Evolutionary conservation across 2,797 vertebrate species (phyloP).

Genomic region (Xenentodon cancila): DNA sequence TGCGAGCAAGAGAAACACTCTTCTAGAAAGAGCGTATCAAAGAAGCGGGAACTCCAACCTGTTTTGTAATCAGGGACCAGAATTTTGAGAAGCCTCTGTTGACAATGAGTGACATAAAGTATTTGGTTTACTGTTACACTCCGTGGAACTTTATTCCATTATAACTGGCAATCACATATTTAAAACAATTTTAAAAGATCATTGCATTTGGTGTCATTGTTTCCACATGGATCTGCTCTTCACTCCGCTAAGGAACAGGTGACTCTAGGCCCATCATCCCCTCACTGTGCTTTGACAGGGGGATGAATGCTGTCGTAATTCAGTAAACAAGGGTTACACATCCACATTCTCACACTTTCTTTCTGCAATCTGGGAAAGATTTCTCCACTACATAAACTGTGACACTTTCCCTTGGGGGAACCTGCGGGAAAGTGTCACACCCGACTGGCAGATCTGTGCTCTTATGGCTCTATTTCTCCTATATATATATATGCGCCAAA

Average conservation of each 20-base stretch:
- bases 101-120: conserved; percentile 44
- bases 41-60: conserved; percentile 50
- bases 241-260: conserved; percentile 22
- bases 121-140: conserved; percentile 52
- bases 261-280: not conserved
- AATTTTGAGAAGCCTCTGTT: conserved; percentile 53
- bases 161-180: conserved; percentile 36
- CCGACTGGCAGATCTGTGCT: conserved; percentile 44
- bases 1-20: conserved; percentile 52
- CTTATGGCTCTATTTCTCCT: conserved; percentile 36
- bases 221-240: conserved; percentile 41
- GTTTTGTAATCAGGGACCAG: conserved; percentile 70
- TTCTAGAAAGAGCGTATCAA: conserved; percentile 42
- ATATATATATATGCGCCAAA: conserved; percentile 11
- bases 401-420: conserved; percentile 42
- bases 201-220: conserved; percentile 23
- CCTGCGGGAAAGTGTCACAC: conserved; percentile 53
- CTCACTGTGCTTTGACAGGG: conserved; percentile 25
- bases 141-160: conserved; percentile 36
- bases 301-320: conserved; percentile 35
- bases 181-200: conserved; percentile 16
- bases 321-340: conserved; percentile 41
- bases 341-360: conserved; percentile 37
- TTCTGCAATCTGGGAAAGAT: conserved; percentile 28
- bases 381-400: conserved; percentile 40